These are phyloP conservation scores for Acanthis flammea DNA, from an alignment of 2,797 vertebrate species.

Conservation along the genomic window DNA sequence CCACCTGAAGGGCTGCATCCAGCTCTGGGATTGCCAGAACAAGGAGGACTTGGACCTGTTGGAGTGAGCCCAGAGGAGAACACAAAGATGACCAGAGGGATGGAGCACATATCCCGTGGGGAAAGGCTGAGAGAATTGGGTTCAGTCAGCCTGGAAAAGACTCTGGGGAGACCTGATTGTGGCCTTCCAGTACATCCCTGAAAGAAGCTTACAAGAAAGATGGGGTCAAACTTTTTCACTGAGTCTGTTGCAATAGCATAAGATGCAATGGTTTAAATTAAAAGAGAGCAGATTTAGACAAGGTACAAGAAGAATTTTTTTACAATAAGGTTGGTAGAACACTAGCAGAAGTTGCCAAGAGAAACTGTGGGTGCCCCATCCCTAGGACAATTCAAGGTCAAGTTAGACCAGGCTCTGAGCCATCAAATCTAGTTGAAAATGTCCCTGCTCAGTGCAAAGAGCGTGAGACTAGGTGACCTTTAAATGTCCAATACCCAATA, in stretches of 20 bases:
- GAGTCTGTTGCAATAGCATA: not conserved
- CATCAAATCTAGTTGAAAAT: not conserved
- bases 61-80: accelerated
- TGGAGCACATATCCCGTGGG: not conserved
- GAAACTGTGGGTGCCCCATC: not conserved
- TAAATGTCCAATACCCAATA: not conserved
- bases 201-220: not conserved
- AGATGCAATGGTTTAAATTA: not conserved
- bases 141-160: not conserved
- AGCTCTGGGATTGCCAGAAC: not conserved
- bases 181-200: not conserved
- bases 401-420: not conserved
- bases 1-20: not conserved
- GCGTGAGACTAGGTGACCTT: not conserved
- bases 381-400: not conserved
- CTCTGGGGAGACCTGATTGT: not conserved
- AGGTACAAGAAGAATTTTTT: not conserved
- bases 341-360: not conserved
- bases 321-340: not conserved
- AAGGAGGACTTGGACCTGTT: not conserved
- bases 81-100: not conserved
- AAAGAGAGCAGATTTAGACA: not conserved
- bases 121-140: not conserved
- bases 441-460: not conserved
- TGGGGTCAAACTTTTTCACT: not conserved